phyloP scores from a whole-genome alignment of 2,113 vertebrate genomes.

The Bos indicus region DNA sequence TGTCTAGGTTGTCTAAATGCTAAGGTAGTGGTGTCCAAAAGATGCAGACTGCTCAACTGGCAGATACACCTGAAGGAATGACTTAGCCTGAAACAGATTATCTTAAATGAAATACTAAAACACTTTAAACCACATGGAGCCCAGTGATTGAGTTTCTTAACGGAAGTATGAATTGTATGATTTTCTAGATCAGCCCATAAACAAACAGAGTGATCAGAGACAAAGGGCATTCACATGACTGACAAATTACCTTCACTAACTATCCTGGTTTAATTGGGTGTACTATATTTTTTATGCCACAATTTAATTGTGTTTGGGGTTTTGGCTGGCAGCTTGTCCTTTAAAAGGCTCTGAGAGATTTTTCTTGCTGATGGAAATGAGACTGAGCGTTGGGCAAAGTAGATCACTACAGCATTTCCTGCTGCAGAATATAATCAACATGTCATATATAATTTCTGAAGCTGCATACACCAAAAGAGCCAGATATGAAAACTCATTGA shows the following conservation, averaged over 20 bases:
- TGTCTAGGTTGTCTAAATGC: neutral
- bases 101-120: conserved; percentile 60
- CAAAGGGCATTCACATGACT: conserved; percentile 10
- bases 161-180: neutral
- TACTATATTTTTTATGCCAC: conserved; percentile 69
- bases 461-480: conserved; percentile 46
- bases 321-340: conserved; percentile 69
- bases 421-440: conserved; percentile 72
- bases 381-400: conserved; percentile 65
- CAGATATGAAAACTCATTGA: conserved; percentile 66
- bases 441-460: conserved; percentile 53
- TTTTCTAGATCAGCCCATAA: conserved; percentile 26
- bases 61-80: conserved; percentile 51
- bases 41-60: conserved; percentile 11
- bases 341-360: conserved; percentile 70
- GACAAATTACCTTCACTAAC: conserved; percentile 46
- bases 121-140: conserved; percentile 34
- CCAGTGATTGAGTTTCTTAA: conserved; percentile 29
- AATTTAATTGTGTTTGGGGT: conserved; percentile 72
- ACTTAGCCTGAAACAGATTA: conserved; percentile 35
- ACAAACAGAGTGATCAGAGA: neutral
- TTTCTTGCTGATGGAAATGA: conserved; percentile 65
- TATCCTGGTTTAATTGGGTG: conserved; percentile 69
- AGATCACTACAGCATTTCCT: conserved; percentile 66
- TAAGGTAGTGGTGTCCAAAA: conserved; percentile 30